Base-by-base conservation (phyloP, 2,113 vertebrate genomes). In the Cololabis saira region DNA sequence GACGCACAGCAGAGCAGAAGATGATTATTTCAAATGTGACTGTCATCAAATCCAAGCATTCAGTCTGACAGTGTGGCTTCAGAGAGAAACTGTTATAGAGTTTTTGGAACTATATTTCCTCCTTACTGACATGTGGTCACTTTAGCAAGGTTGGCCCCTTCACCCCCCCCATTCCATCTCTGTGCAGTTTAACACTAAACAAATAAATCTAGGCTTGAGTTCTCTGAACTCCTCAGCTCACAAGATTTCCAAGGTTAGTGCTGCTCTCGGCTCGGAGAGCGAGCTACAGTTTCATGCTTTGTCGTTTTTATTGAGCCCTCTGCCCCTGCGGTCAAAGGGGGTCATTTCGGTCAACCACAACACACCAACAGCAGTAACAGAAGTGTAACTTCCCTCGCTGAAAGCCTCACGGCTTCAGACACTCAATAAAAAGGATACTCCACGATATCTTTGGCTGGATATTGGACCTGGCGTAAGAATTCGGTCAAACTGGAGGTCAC, bases 261-360 rank as follows among this genome's bases (percentile, higher is more conserved):
- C 74, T 71, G 24, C 57, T 56, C 54, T 78, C 61, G 5, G 61
- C 76, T 82, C 57, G 55, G 65, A 42, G 64, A 41, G 49, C 65
- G 82, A 89, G 84, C 79, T 89, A 80, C 75, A 53, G 84, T 87
- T 89, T 90, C 81, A 71, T 51, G 73, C 82, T 77, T 69, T 84
- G 85, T 82, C 65, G 41, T 78, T 85, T 89, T 87, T 86, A 86
- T 78, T 40, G 75, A 58, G 69, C 37, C 76, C 72, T 67, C 44
- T 74, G 65, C 55, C 80, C 78, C 5, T 4, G 22, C 1, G 71
- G 80, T 80, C 78, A 71, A 55, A 0, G 3, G 1, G 50, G 82
- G 80, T 83, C 84, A 51, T 14, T 67, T 42, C 49, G 44, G 76
- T 57, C 66, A 41, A 53, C 73, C 67, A 21, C 69, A 71, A 54